Evolutionary conservation across 2,888 invertebrate species (phyloP).

Genomic region (Gortyna flavago): DNA sequence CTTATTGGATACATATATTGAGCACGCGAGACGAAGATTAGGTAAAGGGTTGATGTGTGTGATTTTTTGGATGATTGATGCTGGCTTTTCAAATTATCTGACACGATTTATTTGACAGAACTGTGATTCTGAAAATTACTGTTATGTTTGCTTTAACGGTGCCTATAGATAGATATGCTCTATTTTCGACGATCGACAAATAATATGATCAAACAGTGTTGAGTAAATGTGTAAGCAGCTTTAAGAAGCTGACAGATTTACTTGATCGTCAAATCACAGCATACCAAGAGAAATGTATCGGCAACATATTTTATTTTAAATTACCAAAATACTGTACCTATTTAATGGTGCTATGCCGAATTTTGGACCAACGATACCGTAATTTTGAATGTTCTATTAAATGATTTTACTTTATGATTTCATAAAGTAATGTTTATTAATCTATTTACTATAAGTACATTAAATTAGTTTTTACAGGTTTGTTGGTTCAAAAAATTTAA

Average conservation of each 20-base stretch:
- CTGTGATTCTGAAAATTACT: not conserved
- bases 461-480: no score
- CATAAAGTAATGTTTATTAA: no score
- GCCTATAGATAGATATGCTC: not conserved
- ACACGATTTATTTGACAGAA: conserved; percentile 6
- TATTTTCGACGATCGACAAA: not conserved
- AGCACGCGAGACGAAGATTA: conserved; percentile 36
- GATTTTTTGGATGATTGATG: conserved; percentile 16
- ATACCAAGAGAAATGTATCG: not conserved
- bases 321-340: no score
- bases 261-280: not conserved
- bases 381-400: no score
- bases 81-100: not conserved
- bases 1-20: conserved; percentile 51
- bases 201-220: not conserved
- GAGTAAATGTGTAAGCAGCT: no score
- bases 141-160: not conserved
- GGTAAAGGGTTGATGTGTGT: conserved; percentile 27
- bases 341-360: no score
- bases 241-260: not conserved
- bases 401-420: no score
- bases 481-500: not conserved
- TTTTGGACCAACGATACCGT: no score
- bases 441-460: no score
- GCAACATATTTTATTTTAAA: no score